phyloP scores from a whole-genome alignment of 1,140 invertebrate genomes.

The Aricia agestis region DNA sequence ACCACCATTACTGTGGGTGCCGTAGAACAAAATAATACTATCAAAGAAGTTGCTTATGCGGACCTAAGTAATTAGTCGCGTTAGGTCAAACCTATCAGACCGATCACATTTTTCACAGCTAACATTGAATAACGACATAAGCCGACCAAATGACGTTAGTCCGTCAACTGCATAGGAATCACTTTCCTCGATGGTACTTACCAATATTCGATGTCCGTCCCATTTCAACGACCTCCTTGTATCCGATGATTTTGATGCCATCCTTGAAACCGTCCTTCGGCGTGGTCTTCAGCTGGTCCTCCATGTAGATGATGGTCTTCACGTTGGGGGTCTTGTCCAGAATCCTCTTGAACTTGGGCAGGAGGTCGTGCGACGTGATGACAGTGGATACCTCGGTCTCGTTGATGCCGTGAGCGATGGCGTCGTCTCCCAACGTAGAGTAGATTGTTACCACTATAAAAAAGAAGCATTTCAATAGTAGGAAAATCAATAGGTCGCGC shows the following conservation, averaged over 20 bases:
- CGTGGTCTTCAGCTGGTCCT: constrained; percentile 86
- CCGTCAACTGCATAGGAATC: too few relatives aligned
- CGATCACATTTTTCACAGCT: too few relatives aligned
- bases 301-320: constrained; percentile 91
- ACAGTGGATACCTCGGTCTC: constrained; percentile 96
- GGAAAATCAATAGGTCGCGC: too few relatives aligned
- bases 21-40: too few relatives aligned
- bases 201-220: constrained; percentile 60
- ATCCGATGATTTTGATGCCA: constrained; percentile 81
- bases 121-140: too few relatives aligned
- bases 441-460: constrained; percentile 94
- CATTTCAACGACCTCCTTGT: constrained; percentile 76
- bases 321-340: constrained; percentile 82
- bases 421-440: constrained; percentile 97
- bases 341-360: constrained; percentile 92
- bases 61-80: too few relatives aligned
- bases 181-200: too few relatives aligned
- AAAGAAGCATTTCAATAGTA: neutral
- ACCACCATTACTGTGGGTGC: too few relatives aligned
- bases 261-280: constrained; percentile 82
- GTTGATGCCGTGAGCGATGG: constrained; percentile 95
- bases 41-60: too few relatives aligned
- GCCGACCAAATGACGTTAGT: too few relatives aligned
- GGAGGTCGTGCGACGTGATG: constrained; percentile 91
- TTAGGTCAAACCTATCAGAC: too few relatives aligned